These are phyloP conservation scores for Acrossocheilus wenchowensis DNA, from an alignment of 2,797 vertebrate species.

Conservation along the genomic window DNA sequence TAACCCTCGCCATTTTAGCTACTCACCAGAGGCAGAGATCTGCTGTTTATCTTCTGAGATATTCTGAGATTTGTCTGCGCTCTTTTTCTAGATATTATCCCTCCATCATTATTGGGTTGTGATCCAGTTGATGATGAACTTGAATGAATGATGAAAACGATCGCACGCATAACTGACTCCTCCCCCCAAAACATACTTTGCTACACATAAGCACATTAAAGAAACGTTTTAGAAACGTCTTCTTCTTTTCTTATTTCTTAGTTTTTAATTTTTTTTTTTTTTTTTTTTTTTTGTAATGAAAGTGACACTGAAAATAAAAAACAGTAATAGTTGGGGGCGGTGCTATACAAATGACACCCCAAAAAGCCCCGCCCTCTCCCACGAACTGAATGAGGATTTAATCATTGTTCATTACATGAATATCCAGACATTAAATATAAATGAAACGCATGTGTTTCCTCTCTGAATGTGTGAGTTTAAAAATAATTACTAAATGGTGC, in stretches of 20 bases:
- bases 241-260: neutral
- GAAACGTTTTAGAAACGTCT: neutral
- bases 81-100: neutral
- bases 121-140: neutral
- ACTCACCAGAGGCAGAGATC: neutral
- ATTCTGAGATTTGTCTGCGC: neutral
- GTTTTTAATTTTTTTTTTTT: neutral
- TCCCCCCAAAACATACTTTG: neutral
- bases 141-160: neutral
- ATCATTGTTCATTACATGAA: neutral
- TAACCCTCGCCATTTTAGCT: neutral
- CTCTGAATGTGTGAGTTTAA: neutral
- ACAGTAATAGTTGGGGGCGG: neutral
- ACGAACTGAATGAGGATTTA: neutral
- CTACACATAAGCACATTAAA: neutral
- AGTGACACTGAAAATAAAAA: neutral
- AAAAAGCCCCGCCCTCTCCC: neutral
- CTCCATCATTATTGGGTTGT: neutral
- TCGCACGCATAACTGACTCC: neutral
- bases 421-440: neutral
- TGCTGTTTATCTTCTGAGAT: neutral
- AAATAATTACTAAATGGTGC: neutral
- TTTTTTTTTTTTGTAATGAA: neutral
- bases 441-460: neutral
- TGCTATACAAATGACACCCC: neutral